Evolutionary conservation across 1,140 invertebrate genomes (phyloP).

Genomic region (Whitmania pigra): DNA sequence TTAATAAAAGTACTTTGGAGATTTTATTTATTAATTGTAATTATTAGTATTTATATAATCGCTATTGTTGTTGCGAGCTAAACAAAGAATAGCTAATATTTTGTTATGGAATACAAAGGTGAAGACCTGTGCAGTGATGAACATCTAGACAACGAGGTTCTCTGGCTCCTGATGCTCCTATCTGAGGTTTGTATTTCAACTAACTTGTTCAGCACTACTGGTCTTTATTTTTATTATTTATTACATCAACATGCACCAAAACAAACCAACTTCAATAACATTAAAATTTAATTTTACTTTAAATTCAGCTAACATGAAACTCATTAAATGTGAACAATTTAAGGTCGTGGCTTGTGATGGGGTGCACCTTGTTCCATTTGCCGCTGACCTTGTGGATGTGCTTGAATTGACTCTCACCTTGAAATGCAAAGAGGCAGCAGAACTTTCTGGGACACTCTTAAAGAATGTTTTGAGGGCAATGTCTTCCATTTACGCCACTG

Average conservation of each 20-base stretch:
- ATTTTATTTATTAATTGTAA: too few species aligned
- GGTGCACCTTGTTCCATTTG: slow-evolving; percentile 50
- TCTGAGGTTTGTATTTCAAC: slow-evolving; percentile 48
- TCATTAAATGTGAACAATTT: too few species aligned
- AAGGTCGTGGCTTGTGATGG: slow-evolving; percentile 52
- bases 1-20: too few species aligned
- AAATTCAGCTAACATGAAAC: too few species aligned
- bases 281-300: too few species aligned
- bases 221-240: not conserved
- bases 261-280: too few species aligned
- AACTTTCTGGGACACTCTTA: slow-evolving; percentile 46
- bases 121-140: slow-evolving; percentile 55
- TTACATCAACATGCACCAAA: too few species aligned
- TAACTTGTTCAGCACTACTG: slow-evolving; percentile 22
- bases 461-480: slow-evolving; percentile 49
- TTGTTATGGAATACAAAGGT: slow-evolving; percentile 27
- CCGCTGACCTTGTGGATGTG: slow-evolving; percentile 49
- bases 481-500: slow-evolving; percentile 50
- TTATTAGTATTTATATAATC: too few species aligned
- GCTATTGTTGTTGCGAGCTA: too few species aligned
- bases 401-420: slow-evolving; percentile 53
- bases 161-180: slow-evolving; percentile 64
- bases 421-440: slow-evolving; percentile 51
- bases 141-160: slow-evolving; percentile 60
- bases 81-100: too few species aligned